Conservation (phyloP, 1,140 invertebrate genomes). For the Megalopta genalis region DNA sequence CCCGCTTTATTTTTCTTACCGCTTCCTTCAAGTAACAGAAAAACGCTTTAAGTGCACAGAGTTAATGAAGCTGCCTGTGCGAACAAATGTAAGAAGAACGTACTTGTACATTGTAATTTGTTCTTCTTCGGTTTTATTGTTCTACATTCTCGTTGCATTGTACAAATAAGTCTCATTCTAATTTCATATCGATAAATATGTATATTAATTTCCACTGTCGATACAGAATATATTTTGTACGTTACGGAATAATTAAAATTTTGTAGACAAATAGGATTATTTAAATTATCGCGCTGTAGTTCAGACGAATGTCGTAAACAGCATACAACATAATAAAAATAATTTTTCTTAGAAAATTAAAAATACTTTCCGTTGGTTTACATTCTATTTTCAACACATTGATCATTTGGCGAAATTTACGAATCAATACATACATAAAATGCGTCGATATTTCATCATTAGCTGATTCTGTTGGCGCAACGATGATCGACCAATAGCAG, state of each 20-base stretch:
- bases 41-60: not conserved
- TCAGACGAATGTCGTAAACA: not conserved
- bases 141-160: not conserved
- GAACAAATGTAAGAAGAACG: not conserved
- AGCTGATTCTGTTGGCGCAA: not conserved
- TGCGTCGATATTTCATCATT: not conserved
- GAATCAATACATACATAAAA: not conserved
- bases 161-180: constrained; percentile 9
- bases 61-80: not conserved
- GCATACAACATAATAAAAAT: not conserved
- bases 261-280: not conserved
- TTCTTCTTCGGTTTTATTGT: not conserved
- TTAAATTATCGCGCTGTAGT: not conserved
- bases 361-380: constrained; percentile 6
- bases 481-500: not conserved
- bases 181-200: not conserved
- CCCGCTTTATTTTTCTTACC: not conserved
- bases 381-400: not conserved
- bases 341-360: constrained; percentile 24
- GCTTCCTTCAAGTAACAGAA: not conserved
- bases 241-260: not conserved
- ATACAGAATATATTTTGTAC: not conserved
- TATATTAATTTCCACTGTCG: not conserved
- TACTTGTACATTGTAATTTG: not conserved
- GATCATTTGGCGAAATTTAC: not conserved